Evolutionary conservation across 2,113 vertebrate genomes (phyloP).

Genomic region (Mastomys coucha): DNA sequence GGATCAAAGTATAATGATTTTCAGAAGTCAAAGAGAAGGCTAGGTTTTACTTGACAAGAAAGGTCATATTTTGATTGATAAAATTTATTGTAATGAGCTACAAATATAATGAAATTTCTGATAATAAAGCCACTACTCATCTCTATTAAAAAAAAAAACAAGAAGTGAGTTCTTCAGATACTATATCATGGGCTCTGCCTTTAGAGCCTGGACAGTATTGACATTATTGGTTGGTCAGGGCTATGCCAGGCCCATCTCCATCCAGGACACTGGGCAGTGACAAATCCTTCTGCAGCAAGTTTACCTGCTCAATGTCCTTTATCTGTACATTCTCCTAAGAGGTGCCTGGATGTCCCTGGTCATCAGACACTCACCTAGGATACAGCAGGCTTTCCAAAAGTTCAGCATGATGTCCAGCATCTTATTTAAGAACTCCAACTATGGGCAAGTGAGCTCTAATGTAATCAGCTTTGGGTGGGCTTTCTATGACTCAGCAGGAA

Average conservation of each 20-base stretch:
- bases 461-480: conserved; percentile 97
- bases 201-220: too few relatives aligned
- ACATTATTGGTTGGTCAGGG: background rate
- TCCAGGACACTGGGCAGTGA: conserved; percentile 94
- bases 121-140: conserved; percentile 74
- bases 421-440: conserved; percentile 95
- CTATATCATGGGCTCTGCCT: fast-evolving
- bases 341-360: background rate
- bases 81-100: conserved; percentile 55
- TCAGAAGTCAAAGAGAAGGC: conserved; percentile 86
- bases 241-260: conserved; percentile 94
- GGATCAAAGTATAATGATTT: conserved; percentile 86
- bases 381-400: background rate
- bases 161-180: background rate
- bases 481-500: conserved; percentile 94
- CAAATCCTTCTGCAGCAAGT: conserved; percentile 90
- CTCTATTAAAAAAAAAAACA: background rate
- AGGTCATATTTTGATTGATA: conserved; percentile 67
- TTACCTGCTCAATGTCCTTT: background rate
- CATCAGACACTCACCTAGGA: too few relatives aligned
- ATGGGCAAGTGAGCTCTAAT: conserved; percentile 94
- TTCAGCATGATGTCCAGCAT: conserved; percentile 83
- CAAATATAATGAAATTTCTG: conserved; percentile 63
- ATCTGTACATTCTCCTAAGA: background rate
- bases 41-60: conserved; percentile 87